A percentile compares a stretch with the other conserved stretches of the same genome.
Evolutionary conservation across 2,888 invertebrate species (phyloP).

Genomic region (Baccha elongata): DNA sequence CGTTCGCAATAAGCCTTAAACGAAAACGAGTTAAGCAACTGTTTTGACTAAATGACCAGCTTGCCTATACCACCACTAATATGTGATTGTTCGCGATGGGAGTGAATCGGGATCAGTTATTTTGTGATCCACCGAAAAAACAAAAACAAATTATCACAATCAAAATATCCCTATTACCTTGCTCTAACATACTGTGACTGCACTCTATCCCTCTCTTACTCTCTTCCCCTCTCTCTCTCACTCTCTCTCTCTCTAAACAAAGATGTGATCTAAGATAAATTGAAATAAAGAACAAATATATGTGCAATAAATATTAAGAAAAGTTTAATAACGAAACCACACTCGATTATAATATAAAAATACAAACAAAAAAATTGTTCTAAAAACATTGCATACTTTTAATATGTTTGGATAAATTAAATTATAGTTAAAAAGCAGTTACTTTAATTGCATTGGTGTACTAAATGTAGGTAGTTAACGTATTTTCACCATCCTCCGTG

Average conservation of each 20-base stretch:
- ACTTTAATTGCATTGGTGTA: slow-evolving; percentile 57
- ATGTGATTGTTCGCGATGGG: slow-evolving; percentile 58
- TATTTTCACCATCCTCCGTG: slow-evolving; percentile 14
- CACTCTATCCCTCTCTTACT: slow-evolving; percentile 15
- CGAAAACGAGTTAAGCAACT: slow-evolving; percentile 26
- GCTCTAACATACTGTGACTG: slow-evolving; percentile 52
- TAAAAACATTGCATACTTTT: slow-evolving; percentile 22
- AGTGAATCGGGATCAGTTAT: slow-evolving; percentile 48
- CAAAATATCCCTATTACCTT: slow-evolving; percentile 17
- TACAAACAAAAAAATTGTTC: slow-evolving; percentile 5
- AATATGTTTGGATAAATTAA: neutral
- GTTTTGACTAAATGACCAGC: slow-evolving; percentile 34
- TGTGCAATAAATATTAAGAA: slow-evolving; percentile 66
- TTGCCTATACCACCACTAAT: slow-evolving; percentile 9
- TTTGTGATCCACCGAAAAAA: slow-evolving; percentile 63
- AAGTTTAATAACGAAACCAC: slow-evolving; percentile 12
- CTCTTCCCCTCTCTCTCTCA: neutral
- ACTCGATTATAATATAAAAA: neutral
- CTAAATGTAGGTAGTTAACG: slow-evolving; percentile 66
- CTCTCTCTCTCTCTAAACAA: slow-evolving; percentile 20
- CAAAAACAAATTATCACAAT: slow-evolving; percentile 49
- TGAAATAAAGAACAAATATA: slow-evolving; percentile 24
- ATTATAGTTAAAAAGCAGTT: slow-evolving; percentile 13
- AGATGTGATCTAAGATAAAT: slow-evolving; percentile 65
- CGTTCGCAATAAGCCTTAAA: slow-evolving; percentile 10